Percentiles rank a stretch among this genome's conserved stretches.
Evolutionary conservation across 2,113 vertebrate genomes (phyloP).

Genomic region (Pygoscelis adeliae): DNA sequence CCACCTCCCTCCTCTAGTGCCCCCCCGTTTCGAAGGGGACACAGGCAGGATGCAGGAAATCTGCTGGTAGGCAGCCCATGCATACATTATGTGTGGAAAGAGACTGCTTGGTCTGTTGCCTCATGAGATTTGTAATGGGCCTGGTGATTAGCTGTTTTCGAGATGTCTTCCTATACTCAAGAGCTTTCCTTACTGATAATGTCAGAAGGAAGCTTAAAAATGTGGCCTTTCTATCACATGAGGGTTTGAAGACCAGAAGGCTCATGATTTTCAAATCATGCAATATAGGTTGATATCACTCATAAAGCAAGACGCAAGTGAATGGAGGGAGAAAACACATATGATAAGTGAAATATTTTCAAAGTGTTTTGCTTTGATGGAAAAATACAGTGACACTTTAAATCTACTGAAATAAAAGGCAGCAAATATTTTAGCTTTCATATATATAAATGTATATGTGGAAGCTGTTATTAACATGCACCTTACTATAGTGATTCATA

Average conservation of each 20-base stretch:
- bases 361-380: not conserved
- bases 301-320: not conserved
- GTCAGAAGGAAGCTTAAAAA: not conserved
- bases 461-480: constrained; percentile 34
- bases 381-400: constrained; percentile 39
- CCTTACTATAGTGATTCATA: constrained; percentile 60
- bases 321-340: not conserved
- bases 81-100: not conserved
- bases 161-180: not conserved
- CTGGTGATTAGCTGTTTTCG: not conserved
- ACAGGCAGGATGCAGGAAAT: not conserved
- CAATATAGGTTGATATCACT: not conserved
- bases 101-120: not conserved
- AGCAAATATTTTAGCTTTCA: constrained; percentile 18
- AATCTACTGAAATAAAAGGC: not conserved
- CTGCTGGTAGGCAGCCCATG: not conserved
- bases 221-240: not conserved
- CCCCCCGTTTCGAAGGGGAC: not conserved
- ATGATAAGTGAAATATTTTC: not conserved
- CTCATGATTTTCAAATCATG: not conserved
- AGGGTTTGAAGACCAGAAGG: not conserved
- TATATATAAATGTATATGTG: not conserved
- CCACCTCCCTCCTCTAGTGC: not conserved
- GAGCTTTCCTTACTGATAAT: not conserved
- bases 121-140: not conserved